Base-by-base conservation (phyloP, 64 coral and sea anemone genomes). In the Stichodactyla helianthus region DNA sequence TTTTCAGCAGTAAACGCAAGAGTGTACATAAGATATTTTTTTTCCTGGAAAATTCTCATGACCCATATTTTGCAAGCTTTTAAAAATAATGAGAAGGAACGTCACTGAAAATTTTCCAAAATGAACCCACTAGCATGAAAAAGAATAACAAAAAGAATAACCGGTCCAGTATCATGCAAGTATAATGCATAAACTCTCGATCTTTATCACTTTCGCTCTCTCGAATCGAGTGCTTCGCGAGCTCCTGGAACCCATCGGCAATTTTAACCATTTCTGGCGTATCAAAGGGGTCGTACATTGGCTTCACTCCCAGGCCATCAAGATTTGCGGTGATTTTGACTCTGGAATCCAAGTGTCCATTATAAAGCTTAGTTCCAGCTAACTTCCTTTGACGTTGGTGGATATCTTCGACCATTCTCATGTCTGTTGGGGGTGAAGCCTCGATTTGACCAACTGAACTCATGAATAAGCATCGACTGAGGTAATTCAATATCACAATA, bases 401-500 rank as follows among this genome's bases (percentile, higher is more conserved):
- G 44, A 63, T 61, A 8, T 92, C 85, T 19, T 87, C 85, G 50
- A 82, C 50, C 85, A 86, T 87, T 74, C 68, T 18, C 50, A 51
- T 55, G 31, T 60, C 62, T 19, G 50, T 4, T 12, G 26, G 27
- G 0, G 10, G 5, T 19, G 60, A 7, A 15, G 15, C 10, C 7
- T 58, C 64, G 54, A 83, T 83, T 67, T 82, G 18, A 76, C 68
- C 10, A 0, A 12, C 68, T 26, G 25, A 56, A 90, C 53, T 90
- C 6, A 97, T 93, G 28, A 86, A 93, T 26, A 97, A 65, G 81
- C 88, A 92, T 15, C 94, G 84, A 0, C 90, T 90, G 17, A 93
- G 82, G 18, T 97, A 97, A 44, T 97, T 91, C 10, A 97, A 87
- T 15, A 97, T 92, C 27, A 97, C 80, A 16, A 97, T 74, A 23